Conservation (phyloP, 1,140 invertebrate species). For the Venustaconcha ellipsiformis region DNA sequence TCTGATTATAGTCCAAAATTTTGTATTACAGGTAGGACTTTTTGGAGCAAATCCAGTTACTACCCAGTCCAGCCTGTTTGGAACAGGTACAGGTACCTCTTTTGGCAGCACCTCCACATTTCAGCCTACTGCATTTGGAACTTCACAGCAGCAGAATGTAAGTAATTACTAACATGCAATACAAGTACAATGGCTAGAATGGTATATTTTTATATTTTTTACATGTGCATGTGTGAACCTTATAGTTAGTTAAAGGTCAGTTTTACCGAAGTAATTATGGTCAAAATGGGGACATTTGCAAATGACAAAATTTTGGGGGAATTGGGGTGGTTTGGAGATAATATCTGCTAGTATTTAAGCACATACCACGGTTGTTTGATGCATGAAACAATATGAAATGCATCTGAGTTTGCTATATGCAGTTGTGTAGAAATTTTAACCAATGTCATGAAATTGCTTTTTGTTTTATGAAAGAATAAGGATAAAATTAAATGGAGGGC, state of each 20-base stretch:
- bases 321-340: no score
- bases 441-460: no score
- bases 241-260: background rate
- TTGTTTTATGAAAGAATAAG: no score
- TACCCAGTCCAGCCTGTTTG: slow-evolving; percentile 69
- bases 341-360: no score
- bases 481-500: no score
- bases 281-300: background rate
- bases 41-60: slow-evolving; percentile 71
- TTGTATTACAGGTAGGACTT: slow-evolving; percentile 42
- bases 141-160: slow-evolving; percentile 40
- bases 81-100: slow-evolving; percentile 63
- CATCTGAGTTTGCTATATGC: no score
- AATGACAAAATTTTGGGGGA: background rate
- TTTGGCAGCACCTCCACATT: slow-evolving; percentile 34
- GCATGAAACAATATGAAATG: no score
- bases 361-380: no score
- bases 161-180: background rate
- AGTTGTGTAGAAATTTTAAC: no score
- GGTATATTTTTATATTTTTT: background rate
- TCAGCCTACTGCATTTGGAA: slow-evolving; percentile 64
- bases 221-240: background rate
- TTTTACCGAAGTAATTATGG: background rate
- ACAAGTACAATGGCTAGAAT: background rate
- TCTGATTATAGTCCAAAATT: slow-evolving; percentile 58